Evolutionary conservation across 2,113 vertebrate genomes (phyloP), one percentile per base, ranked within the genome.

Genomic region (Terrapene triunguis): DNA sequence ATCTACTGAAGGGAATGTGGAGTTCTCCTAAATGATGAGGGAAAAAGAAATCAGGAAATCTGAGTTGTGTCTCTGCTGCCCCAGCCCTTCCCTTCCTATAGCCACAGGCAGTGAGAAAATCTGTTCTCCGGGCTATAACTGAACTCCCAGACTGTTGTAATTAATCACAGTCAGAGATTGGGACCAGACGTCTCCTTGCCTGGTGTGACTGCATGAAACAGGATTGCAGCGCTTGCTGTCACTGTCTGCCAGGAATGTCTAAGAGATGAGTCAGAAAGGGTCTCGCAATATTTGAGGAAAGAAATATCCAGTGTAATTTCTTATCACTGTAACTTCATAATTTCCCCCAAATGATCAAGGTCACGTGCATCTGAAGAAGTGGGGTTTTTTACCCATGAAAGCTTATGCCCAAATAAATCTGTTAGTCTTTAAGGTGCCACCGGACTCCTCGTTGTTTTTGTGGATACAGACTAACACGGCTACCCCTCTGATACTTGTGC

Each of bases 21-120:
- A 65, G 62, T 65, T 65, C 32, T 32, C 29, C 59, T n/a, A 65
- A 16, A 35, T n/a, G 62, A 17, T 69, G 35, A 0, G 1, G 1
- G 69, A 44, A 85, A 50, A 10, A 62, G 44, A 38, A 32, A 47
- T 42, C 55, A 11, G 3, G 19, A n/a, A 50, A 91, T 48, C 65
- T 11, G 0, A 10, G 35, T 84, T 4, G 0, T 1, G 14, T 44
- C 78, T 27, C 7, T 32, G 6, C 29, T 32, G 47, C 7, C 78
- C 47, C 27, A 21, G 35, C 35, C 65, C n/a, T 84, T 76, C 69
- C 59, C 42, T 53, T 48, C 80, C 83, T 8, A 0, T 0, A 78
- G 54, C 80, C 54, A 22, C 0, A 38, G 35, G 7, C 47, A 55
- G 11, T 2, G 4, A 80, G 47, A 69, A 82, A 29, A 24, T 65